Evolutionary conservation across 2,113 vertebrate species (phyloP).

Genomic region (Atlantisia rogersi): DNA sequence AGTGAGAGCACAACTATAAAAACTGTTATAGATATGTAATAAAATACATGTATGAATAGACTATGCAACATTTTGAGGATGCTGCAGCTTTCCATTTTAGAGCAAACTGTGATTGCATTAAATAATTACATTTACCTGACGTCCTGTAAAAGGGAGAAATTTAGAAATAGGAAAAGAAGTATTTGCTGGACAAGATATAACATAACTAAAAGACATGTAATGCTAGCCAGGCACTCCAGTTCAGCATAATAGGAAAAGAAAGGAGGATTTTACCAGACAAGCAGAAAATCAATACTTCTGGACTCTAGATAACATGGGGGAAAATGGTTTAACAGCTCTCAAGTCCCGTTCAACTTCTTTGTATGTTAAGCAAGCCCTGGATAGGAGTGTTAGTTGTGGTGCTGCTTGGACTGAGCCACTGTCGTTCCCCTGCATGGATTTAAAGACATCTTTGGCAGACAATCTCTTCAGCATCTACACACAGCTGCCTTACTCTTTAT

Average conservation of each 20-base stretch:
- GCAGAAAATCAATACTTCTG: neutral
- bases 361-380: neutral
- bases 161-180: neutral
- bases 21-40: neutral
- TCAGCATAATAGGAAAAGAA: neutral
- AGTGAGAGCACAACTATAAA: neutral
- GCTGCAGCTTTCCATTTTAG: neutral
- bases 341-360: neutral
- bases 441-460: neutral
- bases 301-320: neutral
- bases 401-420: neutral
- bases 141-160: neutral
- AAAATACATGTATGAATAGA: neutral
- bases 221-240: neutral
- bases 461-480: neutral
- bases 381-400: neutral
- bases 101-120: neutral
- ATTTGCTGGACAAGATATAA: neutral
- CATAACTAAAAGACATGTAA: neutral
- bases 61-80: neutral
- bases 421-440: neutral
- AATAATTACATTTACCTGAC: neutral
- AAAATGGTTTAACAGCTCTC: fast-evolving
- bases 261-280: neutral
- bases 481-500: neutral